These are phyloP conservation scores for Scaptomyza parva DNA, from an alignment of 2,888 invertebrate genomes.

Conservation along the genomic window DNA sequence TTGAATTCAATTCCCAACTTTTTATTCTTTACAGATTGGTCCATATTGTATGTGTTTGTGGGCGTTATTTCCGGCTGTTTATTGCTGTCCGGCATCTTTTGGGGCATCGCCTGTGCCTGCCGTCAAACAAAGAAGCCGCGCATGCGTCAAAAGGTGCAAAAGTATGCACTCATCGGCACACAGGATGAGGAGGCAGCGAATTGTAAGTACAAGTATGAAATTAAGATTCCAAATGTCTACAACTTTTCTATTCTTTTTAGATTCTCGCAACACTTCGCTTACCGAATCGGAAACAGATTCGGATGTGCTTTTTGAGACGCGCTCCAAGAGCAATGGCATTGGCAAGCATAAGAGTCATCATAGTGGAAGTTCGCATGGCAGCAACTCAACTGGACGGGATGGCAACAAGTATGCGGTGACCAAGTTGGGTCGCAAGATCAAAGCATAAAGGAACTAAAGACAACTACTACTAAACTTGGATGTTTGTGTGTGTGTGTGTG, in stretches of 20 bases:
- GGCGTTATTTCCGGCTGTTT: constrained; percentile 88
- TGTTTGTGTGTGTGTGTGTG: constrained; percentile 17
- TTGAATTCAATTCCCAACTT: background rate
- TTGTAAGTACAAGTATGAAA: constrained; percentile 65
- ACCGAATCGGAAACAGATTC: constrained; percentile 94
- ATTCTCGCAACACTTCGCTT: constrained; percentile 86
- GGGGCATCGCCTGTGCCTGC: constrained; percentile 88
- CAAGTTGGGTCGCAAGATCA: constrained; percentile 84
- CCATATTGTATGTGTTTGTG: constrained; percentile 95
- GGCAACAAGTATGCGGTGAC: constrained; percentile 77
- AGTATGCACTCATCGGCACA: constrained; percentile 89
- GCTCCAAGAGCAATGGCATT: constrained; percentile 83
- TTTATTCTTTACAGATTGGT: constrained; percentile 90
- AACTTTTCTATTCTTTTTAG: constrained; percentile 37
- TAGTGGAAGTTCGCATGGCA: constrained; percentile 47
- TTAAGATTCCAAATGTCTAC: no score
- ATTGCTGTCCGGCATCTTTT: constrained; percentile 87
- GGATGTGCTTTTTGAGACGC: constrained; percentile 92
- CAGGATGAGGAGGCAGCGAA: constrained; percentile 88
- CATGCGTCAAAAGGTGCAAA: constrained; percentile 87
- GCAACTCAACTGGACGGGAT: constrained; percentile 52
- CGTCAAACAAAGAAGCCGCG: constrained; percentile 86
- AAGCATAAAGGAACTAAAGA: constrained; percentile 77
- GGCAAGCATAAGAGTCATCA: constrained; percentile 68
- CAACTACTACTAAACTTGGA: constrained; percentile 23